These are phyloP conservation scores for Phortica okadai DNA, from an alignment of 2,888 invertebrate species.

Conservation along the genomic window DNA sequence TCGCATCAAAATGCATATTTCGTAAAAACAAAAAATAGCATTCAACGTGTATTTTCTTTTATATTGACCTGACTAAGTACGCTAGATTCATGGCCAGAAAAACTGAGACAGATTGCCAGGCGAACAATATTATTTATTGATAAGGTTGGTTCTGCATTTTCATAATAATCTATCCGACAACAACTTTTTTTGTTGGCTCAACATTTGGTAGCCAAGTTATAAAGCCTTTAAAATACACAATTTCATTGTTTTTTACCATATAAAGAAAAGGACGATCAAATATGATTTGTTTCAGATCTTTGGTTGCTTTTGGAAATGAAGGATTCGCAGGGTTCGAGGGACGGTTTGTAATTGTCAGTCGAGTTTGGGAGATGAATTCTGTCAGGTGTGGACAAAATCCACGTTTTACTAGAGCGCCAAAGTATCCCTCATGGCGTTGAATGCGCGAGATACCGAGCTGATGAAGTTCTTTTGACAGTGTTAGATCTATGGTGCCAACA, in stretches of 20 bases:
- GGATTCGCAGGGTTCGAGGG: too few species aligned
- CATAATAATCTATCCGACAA: too few species aligned
- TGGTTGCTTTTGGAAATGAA: too few species aligned
- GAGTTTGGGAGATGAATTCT: not conserved
- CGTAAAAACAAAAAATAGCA: not conserved
- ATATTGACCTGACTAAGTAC: too few species aligned
- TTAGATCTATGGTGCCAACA: not conserved
- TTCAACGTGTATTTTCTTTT: not conserved
- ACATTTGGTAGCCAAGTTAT: slow-evolving; percentile 1
- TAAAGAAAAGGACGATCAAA: slow-evolving; percentile 22
- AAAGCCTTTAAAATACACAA: slow-evolving; percentile 2
- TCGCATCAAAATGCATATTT: too few species aligned
- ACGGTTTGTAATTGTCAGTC: not conserved
- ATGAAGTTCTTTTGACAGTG: not conserved
- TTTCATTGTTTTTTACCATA: not conserved
- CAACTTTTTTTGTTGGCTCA: too few species aligned
- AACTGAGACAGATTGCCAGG: not conserved
- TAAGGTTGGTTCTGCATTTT: too few species aligned
- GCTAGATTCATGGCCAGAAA: not conserved
- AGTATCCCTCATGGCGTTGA: not conserved
- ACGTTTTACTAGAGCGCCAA: not conserved
- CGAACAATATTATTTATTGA: not conserved
- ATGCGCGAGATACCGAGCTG: not conserved
- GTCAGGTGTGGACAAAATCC: slow-evolving; percentile 6
- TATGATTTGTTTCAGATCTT: not conserved